Evolutionary conservation across 53 echinoderm and acorn worm species (phyloP).

Genomic region (Echinometra lucunter): DNA sequence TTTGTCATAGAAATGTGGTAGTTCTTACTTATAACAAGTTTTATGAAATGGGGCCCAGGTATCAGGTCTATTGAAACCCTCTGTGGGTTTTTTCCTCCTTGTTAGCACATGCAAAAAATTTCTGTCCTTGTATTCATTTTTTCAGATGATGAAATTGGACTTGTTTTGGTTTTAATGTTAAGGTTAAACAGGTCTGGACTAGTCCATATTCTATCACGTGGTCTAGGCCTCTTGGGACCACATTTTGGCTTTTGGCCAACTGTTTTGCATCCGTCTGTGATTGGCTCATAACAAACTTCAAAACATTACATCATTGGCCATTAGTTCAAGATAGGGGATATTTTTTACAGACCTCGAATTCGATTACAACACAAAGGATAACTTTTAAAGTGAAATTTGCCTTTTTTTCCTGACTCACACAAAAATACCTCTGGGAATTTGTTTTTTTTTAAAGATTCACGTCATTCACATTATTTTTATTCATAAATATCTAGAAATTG

Average conservation of each 20-base stretch:
- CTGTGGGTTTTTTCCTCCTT: neutral
- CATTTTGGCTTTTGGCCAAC: neutral
- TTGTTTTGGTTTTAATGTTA: neutral
- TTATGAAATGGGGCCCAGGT: no score
- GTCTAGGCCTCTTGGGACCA: neutral
- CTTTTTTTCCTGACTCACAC: no score
- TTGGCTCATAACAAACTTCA: neutral
- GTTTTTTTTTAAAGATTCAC: no score
- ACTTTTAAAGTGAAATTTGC: no score
- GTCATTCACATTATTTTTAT: no score
- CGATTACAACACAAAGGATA: neutral
- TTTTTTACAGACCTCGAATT: neutral
- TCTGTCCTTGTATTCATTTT: neutral
- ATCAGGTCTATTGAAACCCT: neutral
- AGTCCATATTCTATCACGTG: neutral
- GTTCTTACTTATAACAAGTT: no score
- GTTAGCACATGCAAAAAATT: neutral
- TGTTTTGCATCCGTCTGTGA: neutral
- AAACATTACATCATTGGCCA: slow-evolving; percentile 12
- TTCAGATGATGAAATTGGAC: neutral
- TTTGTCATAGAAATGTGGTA: no score
- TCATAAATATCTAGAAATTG: no score
- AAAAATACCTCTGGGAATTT: no score
- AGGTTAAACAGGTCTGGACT: neutral
- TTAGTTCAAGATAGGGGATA: neutral